Percentiles rank a stretch among this genome's conserved stretches.
These are phyloP conservation scores for Leucosticte australis DNA, from an alignment of 2,113 vertebrate species.

Conservation along the genomic window DNA sequence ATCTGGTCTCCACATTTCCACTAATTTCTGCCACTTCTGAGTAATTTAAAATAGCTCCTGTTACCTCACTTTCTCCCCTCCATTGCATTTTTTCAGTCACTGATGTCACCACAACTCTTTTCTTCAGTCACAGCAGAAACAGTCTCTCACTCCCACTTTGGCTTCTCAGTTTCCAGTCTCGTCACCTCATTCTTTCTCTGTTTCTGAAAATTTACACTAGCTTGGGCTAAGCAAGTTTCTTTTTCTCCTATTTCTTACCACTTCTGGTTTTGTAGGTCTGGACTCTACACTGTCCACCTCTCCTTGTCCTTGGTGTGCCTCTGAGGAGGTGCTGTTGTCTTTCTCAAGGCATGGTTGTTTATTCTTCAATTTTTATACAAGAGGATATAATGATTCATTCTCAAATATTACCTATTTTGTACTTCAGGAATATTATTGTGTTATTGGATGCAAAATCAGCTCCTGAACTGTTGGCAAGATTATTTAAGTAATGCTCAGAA, in stretches of 20 bases:
- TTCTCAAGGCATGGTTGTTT: background rate
- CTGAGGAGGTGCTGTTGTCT: background rate
- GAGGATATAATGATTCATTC: background rate
- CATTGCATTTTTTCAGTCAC: constrained; percentile 29
- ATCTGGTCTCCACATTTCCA: constrained; percentile 63
- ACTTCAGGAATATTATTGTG: background rate
- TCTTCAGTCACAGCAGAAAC: constrained; percentile 4
- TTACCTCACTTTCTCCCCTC: constrained; percentile 59
- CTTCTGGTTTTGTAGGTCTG: background rate
- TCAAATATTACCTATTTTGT: background rate
- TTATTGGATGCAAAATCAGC: background rate
- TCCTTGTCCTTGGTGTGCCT: background rate
- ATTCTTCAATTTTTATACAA: background rate
- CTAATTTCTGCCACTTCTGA: constrained; percentile 45
- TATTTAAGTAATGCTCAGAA: background rate
- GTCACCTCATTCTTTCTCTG: constrained; percentile 33
- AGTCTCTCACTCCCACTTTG: constrained; percentile 5
- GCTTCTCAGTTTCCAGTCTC: constrained; percentile 13
- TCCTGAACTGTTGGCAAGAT: background rate
- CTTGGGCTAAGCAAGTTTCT: background rate
- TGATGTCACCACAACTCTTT: constrained; percentile 38
- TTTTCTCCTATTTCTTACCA: background rate
- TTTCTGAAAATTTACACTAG: background rate
- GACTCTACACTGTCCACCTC: background rate
- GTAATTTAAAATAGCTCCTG: constrained; percentile 60